Conservation (phyloP, 2,797 vertebrate species). For the Mycteria americana region DNA sequence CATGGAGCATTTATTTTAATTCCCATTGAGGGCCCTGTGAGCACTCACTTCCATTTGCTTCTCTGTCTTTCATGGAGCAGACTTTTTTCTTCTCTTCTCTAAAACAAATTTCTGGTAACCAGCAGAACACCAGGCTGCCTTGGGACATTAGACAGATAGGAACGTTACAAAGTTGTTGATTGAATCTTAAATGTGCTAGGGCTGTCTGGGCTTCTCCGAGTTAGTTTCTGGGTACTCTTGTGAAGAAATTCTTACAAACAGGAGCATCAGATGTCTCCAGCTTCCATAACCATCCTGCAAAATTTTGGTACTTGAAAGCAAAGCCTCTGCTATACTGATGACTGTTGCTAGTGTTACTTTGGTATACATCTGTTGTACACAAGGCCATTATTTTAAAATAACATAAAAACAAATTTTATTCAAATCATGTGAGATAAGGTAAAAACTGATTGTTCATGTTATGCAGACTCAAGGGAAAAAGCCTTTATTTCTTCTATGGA, state of each 20-base stretch:
- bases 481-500: background rate
- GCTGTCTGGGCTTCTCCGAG: background rate
- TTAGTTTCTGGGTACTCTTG: background rate
- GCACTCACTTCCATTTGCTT: background rate
- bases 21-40: background rate
- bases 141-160: background rate
- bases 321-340: background rate
- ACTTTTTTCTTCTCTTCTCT: background rate
- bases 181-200: background rate
- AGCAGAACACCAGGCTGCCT: background rate
- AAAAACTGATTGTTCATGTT: background rate
- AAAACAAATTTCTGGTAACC: constrained; percentile 20
- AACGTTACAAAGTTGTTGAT: background rate
- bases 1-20: constrained; percentile 9
- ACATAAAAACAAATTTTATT: background rate
- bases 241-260: background rate
- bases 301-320: background rate
- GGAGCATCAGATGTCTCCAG: background rate
- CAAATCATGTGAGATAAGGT: background rate
- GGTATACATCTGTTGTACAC: background rate
- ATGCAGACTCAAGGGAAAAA: background rate
- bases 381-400: background rate
- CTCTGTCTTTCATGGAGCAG: background rate
- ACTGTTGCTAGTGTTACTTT: background rate
- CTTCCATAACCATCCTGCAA: background rate